Evolutionary conservation across 2,113 vertebrate species (phyloP).

Genomic region (Oriolus oriolus): DNA sequence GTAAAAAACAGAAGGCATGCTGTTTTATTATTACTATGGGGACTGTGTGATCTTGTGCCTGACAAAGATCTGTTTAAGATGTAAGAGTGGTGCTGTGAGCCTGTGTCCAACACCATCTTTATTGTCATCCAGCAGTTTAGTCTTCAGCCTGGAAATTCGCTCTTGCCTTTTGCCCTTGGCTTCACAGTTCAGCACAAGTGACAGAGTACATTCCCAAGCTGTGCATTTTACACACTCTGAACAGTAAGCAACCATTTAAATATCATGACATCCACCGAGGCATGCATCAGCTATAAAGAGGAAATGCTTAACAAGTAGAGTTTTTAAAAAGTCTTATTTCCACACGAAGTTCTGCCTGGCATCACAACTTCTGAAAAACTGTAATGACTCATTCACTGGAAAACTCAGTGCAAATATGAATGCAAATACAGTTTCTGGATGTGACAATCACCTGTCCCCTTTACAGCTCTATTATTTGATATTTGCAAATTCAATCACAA

Average conservation of each 20-base stretch:
- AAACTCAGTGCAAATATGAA: not conserved
- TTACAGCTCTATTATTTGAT: not conserved
- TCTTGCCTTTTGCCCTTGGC: not conserved
- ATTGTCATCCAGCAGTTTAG: not conserved
- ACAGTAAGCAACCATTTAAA: not conserved
- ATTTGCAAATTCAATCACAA: not conserved
- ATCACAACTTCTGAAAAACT: not conserved
- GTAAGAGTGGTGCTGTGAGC: not conserved
- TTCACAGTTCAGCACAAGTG: not conserved
- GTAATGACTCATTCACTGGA: not conserved
- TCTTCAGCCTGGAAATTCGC: not conserved
- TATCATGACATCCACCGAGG: not conserved
- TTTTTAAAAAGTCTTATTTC: not conserved
- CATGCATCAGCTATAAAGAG: not conserved
- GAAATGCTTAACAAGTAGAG: conserved; percentile 5
- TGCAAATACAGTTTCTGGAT: not conserved
- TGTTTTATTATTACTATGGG: not conserved
- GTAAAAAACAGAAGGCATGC: not conserved
- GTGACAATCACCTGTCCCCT: not conserved
- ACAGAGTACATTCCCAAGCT: not conserved
- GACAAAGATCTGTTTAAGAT: conserved; percentile 10
- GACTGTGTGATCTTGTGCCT: not conserved
- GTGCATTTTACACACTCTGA: not conserved
- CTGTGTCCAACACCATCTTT: not conserved
- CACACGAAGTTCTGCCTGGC: not conserved